These are phyloP conservation scores for Agraylea sexmaculata DNA, from an alignment of 1,140 invertebrate species.

Conservation along the genomic window DNA sequence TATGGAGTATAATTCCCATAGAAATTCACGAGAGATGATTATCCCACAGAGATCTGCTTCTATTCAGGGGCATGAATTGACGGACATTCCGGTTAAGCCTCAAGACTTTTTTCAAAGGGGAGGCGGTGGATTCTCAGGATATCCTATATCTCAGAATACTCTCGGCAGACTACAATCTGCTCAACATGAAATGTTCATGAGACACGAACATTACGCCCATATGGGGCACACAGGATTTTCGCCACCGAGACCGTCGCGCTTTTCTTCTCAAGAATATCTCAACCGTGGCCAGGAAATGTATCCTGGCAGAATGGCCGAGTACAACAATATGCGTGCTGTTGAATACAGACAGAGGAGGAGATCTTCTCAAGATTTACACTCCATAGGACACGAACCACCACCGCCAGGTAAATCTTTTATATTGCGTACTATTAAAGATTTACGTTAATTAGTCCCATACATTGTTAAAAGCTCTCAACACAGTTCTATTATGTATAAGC, in stretches of 20 bases:
- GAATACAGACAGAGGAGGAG: constrained; percentile 31
- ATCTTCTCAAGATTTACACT: constrained; percentile 37
- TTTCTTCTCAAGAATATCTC: constrained; percentile 40
- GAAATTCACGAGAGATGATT: constrained; percentile 27
- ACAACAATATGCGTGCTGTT: constrained; percentile 27
- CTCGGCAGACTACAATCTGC: constrained; percentile 25
- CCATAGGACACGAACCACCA: constrained; percentile 30
- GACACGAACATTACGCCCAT: constrained; percentile 34
- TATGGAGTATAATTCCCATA: constrained; percentile 31
- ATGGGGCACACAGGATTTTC: constrained; percentile 33
- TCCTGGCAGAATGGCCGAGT: constrained; percentile 18
- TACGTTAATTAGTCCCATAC: too few relatives aligned
- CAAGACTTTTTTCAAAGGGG: constrained; percentile 29
- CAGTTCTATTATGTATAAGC: too few relatives aligned
- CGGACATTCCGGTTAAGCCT: constrained; percentile 30
- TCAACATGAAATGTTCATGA: constrained; percentile 37
- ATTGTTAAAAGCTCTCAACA: too few relatives aligned
- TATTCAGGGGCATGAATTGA: constrained; percentile 37
- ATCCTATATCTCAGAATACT: constrained; percentile 27
- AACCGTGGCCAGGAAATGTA: constrained; percentile 26
- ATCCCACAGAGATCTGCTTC: constrained; percentile 35
- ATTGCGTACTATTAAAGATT: not conserved
- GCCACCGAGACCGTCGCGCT: constrained; percentile 33
- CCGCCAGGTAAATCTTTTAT: constrained; percentile 30
- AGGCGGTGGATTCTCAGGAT: constrained; percentile 25